Conservation (phyloP, 2,797 vertebrate genomes). For the Philypnodon macrostomus region DNA sequence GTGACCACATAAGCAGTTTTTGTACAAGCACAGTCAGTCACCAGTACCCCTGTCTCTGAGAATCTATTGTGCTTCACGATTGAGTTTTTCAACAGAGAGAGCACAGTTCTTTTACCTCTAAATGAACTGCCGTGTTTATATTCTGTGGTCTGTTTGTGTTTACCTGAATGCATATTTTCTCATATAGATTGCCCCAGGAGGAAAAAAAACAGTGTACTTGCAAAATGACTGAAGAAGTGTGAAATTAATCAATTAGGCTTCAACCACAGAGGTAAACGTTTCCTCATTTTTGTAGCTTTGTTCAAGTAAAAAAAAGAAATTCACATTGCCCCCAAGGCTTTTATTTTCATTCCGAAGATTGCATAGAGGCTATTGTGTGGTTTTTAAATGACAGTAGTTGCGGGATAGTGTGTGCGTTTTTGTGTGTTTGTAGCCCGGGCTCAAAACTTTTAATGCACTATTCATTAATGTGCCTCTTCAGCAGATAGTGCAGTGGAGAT, state of each 20-base stretch:
- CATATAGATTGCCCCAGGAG: conserved; percentile 7
- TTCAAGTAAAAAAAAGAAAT: conserved; percentile 40
- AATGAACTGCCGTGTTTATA: conserved; percentile 9
- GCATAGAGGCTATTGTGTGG: conserved; percentile 47
- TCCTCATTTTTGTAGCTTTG: conserved; percentile 32
- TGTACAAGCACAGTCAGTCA: no score
- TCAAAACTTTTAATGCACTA: conserved; percentile 73
- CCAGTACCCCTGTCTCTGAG: no score
- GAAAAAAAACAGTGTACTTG: conserved; percentile 19
- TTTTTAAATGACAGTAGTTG: conserved; percentile 53
- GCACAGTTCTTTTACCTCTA: neutral
- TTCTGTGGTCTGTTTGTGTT: conserved; percentile 24
- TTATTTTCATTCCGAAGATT: conserved; percentile 52
- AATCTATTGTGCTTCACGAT: neutral
- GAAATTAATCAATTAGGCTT: conserved; percentile 55
- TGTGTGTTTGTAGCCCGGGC: conserved; percentile 26
- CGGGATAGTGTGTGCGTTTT: conserved; percentile 16
- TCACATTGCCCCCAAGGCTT: conserved; percentile 32
- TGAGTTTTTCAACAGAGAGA: neutral
- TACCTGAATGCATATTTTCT: conserved; percentile 29
- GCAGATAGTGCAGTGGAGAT: conserved; percentile 67
- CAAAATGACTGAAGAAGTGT: conserved; percentile 33
- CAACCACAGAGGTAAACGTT: conserved; percentile 25
- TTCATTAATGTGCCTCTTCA: conserved; percentile 76
- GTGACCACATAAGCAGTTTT: no score